Evolutionary conservation across 2,888 invertebrate genomes (phyloP).

Genomic region (Abrostola triplasia): DNA sequence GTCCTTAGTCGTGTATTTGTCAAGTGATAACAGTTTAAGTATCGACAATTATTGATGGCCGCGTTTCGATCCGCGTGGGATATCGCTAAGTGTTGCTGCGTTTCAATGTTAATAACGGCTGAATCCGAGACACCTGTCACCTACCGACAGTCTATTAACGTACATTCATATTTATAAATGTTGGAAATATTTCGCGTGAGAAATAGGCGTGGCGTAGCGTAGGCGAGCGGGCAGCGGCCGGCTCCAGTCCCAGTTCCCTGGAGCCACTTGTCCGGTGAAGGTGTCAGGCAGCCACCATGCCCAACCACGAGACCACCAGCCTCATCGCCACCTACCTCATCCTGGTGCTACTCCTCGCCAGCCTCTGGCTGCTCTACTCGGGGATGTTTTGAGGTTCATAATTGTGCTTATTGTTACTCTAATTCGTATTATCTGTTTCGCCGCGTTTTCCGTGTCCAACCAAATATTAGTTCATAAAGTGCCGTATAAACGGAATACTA

Average conservation of each 20-base stretch:
- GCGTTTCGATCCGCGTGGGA: background rate
- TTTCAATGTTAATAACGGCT: slow-evolving; percentile 39
- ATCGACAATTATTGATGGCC: background rate
- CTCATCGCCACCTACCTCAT: slow-evolving; percentile 92
- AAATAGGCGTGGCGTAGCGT: slow-evolving; percentile 72
- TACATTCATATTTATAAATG: slow-evolving; percentile 77
- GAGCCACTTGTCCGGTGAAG: slow-evolving; percentile 78
- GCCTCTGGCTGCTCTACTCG: slow-evolving; percentile 91
- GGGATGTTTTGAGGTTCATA: slow-evolving; percentile 88
- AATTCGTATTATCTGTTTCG: no score
- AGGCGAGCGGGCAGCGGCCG: slow-evolving; percentile 62
- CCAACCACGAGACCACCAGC: slow-evolving; percentile 90
- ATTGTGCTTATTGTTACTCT: slow-evolving; percentile 12
- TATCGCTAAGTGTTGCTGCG: slow-evolving; percentile 13
- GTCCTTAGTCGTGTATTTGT: background rate
- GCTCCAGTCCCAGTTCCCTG: slow-evolving; percentile 75
- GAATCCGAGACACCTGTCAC: slow-evolving; percentile 66
- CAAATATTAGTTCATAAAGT: background rate
- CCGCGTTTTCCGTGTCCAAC: no score
- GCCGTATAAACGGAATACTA: background rate
- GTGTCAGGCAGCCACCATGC: slow-evolving; percentile 79
- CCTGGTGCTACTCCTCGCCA: slow-evolving; percentile 90
- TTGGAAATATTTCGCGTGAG: slow-evolving; percentile 63
- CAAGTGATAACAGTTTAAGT: no score
- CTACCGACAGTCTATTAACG: slow-evolving; percentile 66